Conservation (phyloP, 2,797 vertebrate species). For the Micropoecilia bifurca region DNA sequence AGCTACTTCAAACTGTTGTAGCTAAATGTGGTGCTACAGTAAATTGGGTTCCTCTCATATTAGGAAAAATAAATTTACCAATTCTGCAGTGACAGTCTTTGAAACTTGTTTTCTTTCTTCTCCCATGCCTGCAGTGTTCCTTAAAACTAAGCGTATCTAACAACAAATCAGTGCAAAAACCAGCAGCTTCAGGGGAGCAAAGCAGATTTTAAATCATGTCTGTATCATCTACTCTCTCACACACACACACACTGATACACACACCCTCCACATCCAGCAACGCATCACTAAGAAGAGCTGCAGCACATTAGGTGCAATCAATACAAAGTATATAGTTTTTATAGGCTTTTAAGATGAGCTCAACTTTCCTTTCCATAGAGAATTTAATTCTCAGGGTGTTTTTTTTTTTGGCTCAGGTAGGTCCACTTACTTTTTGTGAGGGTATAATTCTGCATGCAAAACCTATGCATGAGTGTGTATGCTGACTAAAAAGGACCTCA, state of each 20-base stretch:
- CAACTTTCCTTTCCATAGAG: constrained; percentile 37
- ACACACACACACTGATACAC: neutral
- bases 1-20: neutral
- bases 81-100: neutral
- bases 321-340: constrained; percentile 57
- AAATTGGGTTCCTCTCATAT: neutral
- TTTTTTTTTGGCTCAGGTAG: neutral
- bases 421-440: neutral
- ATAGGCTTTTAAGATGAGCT: constrained; percentile 62
- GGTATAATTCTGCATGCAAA: neutral
- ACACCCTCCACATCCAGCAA: neutral
- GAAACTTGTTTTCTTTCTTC: neutral
- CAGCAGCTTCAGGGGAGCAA: neutral
- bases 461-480: neutral
- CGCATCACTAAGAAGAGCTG: constrained; percentile 36
- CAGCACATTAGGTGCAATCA: constrained; percentile 54
- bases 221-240: neutral
- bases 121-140: neutral
- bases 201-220: neutral
- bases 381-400: neutral
- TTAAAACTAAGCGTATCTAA: neutral
- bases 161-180: neutral
- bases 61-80: neutral
- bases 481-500: neutral
- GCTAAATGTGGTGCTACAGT: neutral